Evolutionary conservation across 2,797 vertebrate species (phyloP).

Genomic region (Fistularia commersonii): DNA sequence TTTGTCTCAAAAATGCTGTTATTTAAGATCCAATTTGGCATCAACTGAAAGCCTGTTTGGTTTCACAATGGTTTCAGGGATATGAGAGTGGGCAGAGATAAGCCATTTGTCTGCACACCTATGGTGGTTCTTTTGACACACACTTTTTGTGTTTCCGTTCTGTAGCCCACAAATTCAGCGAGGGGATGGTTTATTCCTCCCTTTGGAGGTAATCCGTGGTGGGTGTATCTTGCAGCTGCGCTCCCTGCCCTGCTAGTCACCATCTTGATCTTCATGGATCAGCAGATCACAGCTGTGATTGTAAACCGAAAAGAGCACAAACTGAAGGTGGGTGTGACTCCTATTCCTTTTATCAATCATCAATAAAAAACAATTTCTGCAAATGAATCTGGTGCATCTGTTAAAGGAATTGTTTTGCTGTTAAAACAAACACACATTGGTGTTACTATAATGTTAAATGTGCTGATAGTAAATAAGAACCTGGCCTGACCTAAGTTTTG

Average conservation of each 20-base stretch:
- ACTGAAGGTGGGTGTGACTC: constrained; percentile 82
- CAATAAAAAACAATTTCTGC: too few relatives aligned
- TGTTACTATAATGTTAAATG: too few relatives aligned
- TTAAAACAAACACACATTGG: too few relatives aligned
- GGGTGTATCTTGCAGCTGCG: constrained; percentile 91
- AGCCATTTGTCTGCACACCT: neutral
- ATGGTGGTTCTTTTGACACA: neutral
- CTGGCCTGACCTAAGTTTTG: too few relatives aligned
- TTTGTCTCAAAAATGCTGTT: constrained; percentile 8
- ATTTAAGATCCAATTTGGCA: too few relatives aligned
- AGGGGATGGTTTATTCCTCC: constrained; percentile 92
- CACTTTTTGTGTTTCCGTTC: neutral
- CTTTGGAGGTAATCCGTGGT: constrained; percentile 96
- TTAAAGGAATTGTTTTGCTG: neutral
- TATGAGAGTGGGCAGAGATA: too few relatives aligned
- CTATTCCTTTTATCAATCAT: neutral
- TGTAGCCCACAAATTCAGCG: constrained; percentile 86
- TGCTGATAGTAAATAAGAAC: too few relatives aligned
- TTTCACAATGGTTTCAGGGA: too few relatives aligned
- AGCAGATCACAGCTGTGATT: constrained; percentile 97
- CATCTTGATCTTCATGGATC: constrained; percentile 98
- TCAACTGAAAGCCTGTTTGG: too few relatives aligned
- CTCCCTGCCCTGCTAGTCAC: constrained; percentile 94
- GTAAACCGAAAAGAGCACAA: constrained; percentile 99
- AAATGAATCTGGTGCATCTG: neutral